Conservation (phyloP, 1,140 invertebrate species). For the Hylaeus volcanicus region DNA sequence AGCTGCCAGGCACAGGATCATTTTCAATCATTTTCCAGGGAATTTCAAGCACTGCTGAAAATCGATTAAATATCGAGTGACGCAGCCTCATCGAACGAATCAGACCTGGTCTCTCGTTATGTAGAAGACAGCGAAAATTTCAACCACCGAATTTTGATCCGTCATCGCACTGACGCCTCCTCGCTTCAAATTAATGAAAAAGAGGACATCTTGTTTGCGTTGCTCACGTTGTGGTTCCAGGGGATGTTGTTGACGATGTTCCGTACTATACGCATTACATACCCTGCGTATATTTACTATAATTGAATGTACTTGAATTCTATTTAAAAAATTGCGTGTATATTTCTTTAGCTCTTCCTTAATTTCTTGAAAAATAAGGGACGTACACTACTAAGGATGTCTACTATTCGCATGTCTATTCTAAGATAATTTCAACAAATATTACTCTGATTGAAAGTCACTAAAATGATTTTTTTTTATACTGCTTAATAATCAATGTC, state of each 20-base stretch:
- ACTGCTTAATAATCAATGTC: too few relatives aligned
- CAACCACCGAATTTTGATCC: background rate
- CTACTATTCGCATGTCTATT: too few relatives aligned
- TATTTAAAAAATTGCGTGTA: too few relatives aligned
- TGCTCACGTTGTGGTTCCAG: background rate
- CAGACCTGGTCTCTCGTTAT: slow-evolving; percentile 1
- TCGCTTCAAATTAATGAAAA: background rate
- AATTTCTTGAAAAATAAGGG: too few relatives aligned
- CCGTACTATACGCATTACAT: too few relatives aligned
- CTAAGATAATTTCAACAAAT: too few relatives aligned
- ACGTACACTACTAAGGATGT: too few relatives aligned
- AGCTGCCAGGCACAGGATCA: slow-evolving; percentile 58
- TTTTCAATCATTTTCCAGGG: slow-evolving; percentile 60
- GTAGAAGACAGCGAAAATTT: background rate
- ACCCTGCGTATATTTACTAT: too few relatives aligned
- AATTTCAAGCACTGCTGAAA: slow-evolving; percentile 48
- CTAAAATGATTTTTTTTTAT: too few relatives aligned
- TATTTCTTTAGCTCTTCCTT: too few relatives aligned
- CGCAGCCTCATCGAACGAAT: slow-evolving; percentile 41
- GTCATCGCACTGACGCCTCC: background rate
- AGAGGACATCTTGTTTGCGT: background rate
- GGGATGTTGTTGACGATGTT: background rate
- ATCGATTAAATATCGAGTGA: slow-evolving; percentile 59
- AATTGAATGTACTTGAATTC: too few relatives aligned
- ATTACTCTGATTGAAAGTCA: too few relatives aligned